Conservation (phyloP, 2,888 invertebrate species). For the Ochlodes sylvanus region DNA sequence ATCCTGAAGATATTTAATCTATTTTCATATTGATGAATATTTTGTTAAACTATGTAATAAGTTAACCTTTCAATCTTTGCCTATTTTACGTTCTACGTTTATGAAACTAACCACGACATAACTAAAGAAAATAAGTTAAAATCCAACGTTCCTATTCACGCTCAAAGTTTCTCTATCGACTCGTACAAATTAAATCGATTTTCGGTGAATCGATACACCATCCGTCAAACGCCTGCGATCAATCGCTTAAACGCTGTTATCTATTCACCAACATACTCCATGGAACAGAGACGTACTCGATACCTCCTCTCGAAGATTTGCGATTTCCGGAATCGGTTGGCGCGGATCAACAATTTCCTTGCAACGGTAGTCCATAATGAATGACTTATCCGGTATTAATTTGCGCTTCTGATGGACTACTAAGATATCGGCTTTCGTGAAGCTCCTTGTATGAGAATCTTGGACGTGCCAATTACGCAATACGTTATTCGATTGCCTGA, state of each 20-base stretch:
- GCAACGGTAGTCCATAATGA: slow-evolving; percentile 56
- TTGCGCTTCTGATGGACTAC: slow-evolving; percentile 35
- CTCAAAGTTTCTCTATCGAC: too few relatives aligned
- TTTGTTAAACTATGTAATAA: too few relatives aligned
- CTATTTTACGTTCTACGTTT: too few relatives aligned
- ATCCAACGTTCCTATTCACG: too few relatives aligned
- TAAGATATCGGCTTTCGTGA: slow-evolving; percentile 13
- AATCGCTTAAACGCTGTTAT: slow-evolving; percentile 20
- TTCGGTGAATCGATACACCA: background rate
- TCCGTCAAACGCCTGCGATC: background rate
- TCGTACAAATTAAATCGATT: background rate
- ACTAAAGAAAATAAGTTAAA: too few relatives aligned
- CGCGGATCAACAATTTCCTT: slow-evolving; percentile 66
- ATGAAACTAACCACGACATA: too few relatives aligned
- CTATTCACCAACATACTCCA: slow-evolving; percentile 37
- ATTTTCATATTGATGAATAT: too few relatives aligned
- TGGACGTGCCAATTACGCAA: background rate
- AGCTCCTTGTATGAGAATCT: background rate
- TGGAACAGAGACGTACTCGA: slow-evolving; percentile 51
- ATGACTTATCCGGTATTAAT: slow-evolving; percentile 65
- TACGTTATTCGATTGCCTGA: background rate
- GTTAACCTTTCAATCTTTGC: too few relatives aligned
- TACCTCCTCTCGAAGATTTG: slow-evolving; percentile 69
- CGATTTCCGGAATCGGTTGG: slow-evolving; percentile 66
- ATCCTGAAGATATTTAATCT: too few relatives aligned